Conservation (phyloP, 2,888 invertebrate genomes). For the Quadriops clusia region DNA sequence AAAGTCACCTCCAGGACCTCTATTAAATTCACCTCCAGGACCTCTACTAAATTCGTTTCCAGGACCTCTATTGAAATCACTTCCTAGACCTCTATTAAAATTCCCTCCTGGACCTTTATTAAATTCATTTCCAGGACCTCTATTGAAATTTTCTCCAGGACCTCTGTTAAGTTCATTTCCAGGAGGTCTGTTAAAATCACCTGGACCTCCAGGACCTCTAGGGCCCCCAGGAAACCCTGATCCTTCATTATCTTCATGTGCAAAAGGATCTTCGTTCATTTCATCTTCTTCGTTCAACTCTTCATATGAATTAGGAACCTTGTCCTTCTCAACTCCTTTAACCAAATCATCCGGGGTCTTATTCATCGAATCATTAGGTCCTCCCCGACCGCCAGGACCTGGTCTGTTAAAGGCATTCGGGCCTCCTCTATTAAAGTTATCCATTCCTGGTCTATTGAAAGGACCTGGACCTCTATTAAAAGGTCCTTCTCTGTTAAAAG, state of each 20-base stretch:
- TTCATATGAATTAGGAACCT: no score
- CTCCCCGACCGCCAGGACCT: conserved; percentile 5
- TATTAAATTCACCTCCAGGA: no score
- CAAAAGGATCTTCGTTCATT: conserved; percentile 1
- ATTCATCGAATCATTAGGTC: conserved; percentile 3
- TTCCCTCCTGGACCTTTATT: conserved; percentile 1
- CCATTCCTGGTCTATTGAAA: conserved; percentile 10
- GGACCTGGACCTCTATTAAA: conserved; percentile 12
- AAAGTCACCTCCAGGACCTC: no score
- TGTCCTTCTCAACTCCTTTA: no score
- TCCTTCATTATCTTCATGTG: conserved; percentile 11
- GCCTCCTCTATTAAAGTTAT: conserved; percentile 8
- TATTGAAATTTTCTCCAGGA: neutral
- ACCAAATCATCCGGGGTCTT: conserved; percentile 4
- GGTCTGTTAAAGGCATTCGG: conserved; percentile 5
- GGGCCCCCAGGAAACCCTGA: conserved; percentile 10
- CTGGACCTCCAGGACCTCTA: conserved; percentile 8
- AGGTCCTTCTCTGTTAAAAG: conserved; percentile 6
- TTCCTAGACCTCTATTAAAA: conserved; percentile 2
- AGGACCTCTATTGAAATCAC: neutral
- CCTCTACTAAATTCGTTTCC: conserved; percentile 1
- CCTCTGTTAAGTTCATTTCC: conserved; percentile 1
- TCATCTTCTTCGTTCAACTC: conserved; percentile 2
- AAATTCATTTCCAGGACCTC: conserved; percentile 3
- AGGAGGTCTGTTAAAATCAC: conserved; percentile 7